Conservation (phyloP, 1,140 invertebrate species). For the Musca domestica region DNA sequence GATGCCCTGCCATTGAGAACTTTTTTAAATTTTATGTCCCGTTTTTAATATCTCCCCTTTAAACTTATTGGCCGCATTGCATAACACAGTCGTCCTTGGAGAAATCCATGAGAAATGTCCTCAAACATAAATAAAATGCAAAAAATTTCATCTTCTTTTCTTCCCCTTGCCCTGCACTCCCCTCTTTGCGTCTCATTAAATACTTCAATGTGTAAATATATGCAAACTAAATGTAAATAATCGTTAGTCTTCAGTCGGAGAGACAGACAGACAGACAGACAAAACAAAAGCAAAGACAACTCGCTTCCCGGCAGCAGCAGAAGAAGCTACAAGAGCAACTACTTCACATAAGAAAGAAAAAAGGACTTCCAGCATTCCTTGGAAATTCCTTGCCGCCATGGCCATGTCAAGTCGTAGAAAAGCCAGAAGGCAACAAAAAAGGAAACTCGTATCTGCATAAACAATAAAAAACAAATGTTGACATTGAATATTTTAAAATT, state of each 20-base stretch:
- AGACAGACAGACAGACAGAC: background rate
- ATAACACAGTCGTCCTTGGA: too few species aligned
- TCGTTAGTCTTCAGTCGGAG: background rate
- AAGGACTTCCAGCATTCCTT: background rate
- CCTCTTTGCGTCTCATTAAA: too few species aligned
- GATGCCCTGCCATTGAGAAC: too few species aligned
- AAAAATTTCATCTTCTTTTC: too few species aligned
- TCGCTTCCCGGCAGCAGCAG: background rate
- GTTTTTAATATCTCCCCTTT: too few species aligned
- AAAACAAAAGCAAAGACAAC: constrained; percentile 4
- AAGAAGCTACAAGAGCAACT: background rate
- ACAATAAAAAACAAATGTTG: constrained; percentile 21
- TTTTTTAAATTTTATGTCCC: too few species aligned
- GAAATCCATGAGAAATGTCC: too few species aligned
- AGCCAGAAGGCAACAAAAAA: constrained; percentile 1
- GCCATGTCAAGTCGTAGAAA: background rate
- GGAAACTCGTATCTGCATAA: background rate
- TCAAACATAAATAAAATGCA: too few species aligned
- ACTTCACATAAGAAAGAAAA: background rate
- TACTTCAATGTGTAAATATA: constrained; percentile 12
- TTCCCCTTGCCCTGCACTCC: too few species aligned
- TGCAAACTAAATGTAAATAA: constrained; percentile 21
- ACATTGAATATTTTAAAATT: constrained; percentile 14
- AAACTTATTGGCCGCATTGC: too few species aligned
- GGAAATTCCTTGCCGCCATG: too few species aligned